Base-by-base conservation (phyloP, 2,113 vertebrate genomes). In the Erpornis zantholeuca region DNA sequence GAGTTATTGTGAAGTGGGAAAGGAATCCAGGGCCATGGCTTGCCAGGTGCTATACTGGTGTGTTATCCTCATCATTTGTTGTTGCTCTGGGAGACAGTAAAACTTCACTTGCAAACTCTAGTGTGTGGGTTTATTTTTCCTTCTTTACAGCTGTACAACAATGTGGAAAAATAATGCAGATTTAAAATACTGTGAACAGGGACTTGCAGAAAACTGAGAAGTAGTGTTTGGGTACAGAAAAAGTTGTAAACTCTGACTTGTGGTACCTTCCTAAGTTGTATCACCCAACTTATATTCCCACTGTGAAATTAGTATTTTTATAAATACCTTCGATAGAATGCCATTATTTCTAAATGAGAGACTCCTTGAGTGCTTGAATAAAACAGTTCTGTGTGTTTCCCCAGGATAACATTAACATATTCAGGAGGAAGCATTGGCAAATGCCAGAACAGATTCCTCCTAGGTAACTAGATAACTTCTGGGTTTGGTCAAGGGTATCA, bases 11-110 rank as follows among this genome's bases (percentile, higher is more conserved):
- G 91, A 88, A 82, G 75, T 44, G 22, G 45, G 72, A 75, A 95
- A 91, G 75, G 54, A 94, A 80, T 70, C 47, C 91, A 84, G 38
- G 66, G 53, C 10, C 79, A 45, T 75, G 38, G 35, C 54, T 82
- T 57, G 54, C 93, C 95, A 96, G 95, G 90, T 97, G 94, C 49
- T 84, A 5, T 50, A 50, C 33, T 81, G 35, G 29, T 94, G 57
- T 96, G 90, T 94, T 93, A 82, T 81, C 57, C 88, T 94, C 93
- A 90, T 93, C 68, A 94, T 70, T 71, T 92, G 56, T 75, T 86
- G 63, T 82, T 88, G 75, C 90, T 94, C 54, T 65, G 47, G 59
- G 82, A 92, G 69, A 91, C 50, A 81, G 44, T 69, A 90, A 93
- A 95, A 70, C 3, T 59, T 89, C 18, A 71, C 42, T 65, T 66